Conservation (phyloP, 2,797 vertebrate species). For the Semaprochilodus insignis region DNA sequence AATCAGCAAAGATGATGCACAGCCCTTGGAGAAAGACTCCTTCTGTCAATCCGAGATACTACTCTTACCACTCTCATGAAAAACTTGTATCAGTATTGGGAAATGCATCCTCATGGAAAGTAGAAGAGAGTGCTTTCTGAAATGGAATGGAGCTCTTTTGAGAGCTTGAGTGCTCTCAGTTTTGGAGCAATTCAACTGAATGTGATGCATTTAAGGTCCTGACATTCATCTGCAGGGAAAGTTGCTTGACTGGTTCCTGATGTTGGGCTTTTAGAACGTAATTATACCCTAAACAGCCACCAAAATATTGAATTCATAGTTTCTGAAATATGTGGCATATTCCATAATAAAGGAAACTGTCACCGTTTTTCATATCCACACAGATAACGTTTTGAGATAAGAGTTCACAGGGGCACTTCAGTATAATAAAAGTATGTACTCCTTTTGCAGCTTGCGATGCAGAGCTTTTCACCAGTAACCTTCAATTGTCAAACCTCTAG, state of each 20-base stretch:
- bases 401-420: not conserved
- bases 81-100: not conserved
- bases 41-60: conserved; percentile 10
- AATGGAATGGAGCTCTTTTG: conserved; percentile 8
- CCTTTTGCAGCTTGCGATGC: not conserved
- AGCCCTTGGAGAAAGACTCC: conserved; percentile 8
- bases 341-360: conserved; percentile 10
- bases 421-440: conserved; percentile 3
- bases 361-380: not conserved
- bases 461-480: conserved; percentile 2
- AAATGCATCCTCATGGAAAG: not conserved
- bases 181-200: conserved; percentile 6
- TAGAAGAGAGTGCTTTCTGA: not conserved
- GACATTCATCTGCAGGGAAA: conserved; percentile 11
- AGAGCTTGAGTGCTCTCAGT: conserved; percentile 27
- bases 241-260: not conserved
- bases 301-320: conserved; percentile 1
- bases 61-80: not conserved
- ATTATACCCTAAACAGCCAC: not conserved
- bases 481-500: conserved; percentile 8
- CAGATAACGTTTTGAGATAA: not conserved
- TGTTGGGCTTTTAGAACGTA: not conserved
- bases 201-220: conserved; percentile 33
- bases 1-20: conserved; percentile 1
- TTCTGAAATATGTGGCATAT: not conserved